phyloP scores from a whole-genome alignment of 2,113 vertebrate species.

The Hyperopisus bebe region DNA sequence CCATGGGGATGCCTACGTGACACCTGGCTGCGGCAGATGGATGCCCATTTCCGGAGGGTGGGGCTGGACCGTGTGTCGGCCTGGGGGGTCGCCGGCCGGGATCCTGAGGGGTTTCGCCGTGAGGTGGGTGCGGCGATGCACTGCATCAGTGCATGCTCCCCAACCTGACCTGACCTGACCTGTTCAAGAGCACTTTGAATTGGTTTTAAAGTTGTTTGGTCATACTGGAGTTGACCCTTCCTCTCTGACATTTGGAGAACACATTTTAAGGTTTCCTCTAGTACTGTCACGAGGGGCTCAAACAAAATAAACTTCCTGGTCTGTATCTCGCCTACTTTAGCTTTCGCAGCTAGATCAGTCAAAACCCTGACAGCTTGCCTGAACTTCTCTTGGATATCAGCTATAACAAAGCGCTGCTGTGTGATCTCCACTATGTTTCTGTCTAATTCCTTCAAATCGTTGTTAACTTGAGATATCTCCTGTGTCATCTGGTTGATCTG shows the following conservation, averaged over 20 bases:
- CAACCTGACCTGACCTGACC: neutral
- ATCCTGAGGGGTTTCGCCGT: too few relatives aligned
- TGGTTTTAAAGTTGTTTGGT: neutral
- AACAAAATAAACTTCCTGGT: slow-evolving; percentile 4
- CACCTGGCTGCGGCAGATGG: too few relatives aligned
- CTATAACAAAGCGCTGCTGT: neutral
- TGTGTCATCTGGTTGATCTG: neutral
- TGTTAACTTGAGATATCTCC: neutral
- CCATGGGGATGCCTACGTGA: too few relatives aligned
- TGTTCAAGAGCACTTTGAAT: neutral
- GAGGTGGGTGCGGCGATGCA: too few relatives aligned
- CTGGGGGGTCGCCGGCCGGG: too few relatives aligned
- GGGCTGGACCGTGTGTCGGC: too few relatives aligned
- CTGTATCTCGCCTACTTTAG: neutral
- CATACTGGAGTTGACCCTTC: neutral
- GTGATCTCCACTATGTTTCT: neutral
- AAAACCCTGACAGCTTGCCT: neutral
- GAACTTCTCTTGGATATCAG: neutral
- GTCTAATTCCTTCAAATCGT: neutral
- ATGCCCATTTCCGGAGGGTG: too few relatives aligned
- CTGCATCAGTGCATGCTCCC: too few relatives aligned
- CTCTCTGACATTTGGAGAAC: neutral
- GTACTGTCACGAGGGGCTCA: neutral
- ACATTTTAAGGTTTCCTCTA: neutral
- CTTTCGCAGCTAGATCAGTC: neutral